phyloP scores from a whole-genome alignment of 2,113 vertebrate genomes.

The Tapirus terrestris region DNA sequence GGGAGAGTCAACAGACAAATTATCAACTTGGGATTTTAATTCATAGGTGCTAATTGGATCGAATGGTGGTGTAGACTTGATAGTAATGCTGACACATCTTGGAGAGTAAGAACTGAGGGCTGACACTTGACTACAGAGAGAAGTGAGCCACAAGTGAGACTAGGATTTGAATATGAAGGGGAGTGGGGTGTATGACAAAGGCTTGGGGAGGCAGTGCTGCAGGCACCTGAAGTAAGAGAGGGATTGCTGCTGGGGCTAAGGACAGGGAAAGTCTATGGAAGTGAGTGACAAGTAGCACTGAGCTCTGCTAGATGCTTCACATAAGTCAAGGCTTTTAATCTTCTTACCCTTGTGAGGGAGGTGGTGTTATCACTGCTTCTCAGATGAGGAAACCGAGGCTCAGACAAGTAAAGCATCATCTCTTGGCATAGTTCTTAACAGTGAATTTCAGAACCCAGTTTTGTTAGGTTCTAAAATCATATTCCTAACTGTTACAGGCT shows the following conservation, averaged over 20 bases:
- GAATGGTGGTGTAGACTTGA: not conserved
- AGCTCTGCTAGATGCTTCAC: not conserved
- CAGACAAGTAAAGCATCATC: not conserved
- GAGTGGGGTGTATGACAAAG: too few relatives aligned
- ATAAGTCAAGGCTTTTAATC: not conserved
- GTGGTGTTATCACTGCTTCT: fast-evolving
- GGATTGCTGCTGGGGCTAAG: fast-evolving
- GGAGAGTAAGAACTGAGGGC: not conserved
- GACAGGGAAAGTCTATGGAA: not conserved
- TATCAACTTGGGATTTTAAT: not conserved
- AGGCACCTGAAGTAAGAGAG: not conserved
- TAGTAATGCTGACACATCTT: not conserved
- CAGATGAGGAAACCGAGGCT: not conserved
- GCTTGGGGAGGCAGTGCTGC: not conserved
- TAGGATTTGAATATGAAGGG: not conserved
- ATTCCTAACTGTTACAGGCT: not conserved
- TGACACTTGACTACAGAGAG: not conserved
- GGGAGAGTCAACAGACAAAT: not conserved
- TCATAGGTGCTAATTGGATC: conserved; percentile 13
- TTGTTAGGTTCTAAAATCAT: not conserved
- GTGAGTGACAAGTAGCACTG: not conserved
- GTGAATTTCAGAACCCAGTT: not conserved
- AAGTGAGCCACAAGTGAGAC: not conserved
- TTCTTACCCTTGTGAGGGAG: not conserved
- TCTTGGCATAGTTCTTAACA: fast-evolving